Conservation (phyloP, 2,797 vertebrate species). For the Mastacembelus armatus region DNA sequence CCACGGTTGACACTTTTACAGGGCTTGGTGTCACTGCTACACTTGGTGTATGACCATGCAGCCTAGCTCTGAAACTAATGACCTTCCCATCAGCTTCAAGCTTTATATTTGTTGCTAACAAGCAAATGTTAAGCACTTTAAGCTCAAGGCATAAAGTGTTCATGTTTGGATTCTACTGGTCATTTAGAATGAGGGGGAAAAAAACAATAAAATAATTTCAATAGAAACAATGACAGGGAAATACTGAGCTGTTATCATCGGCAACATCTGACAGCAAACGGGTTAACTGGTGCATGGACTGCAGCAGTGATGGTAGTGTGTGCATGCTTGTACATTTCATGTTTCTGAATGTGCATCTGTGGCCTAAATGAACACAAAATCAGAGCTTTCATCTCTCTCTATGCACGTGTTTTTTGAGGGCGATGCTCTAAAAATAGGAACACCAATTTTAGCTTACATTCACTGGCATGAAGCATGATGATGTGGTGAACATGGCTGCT, state of each 20-base stretch:
- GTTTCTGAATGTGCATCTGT: conserved; percentile 9
- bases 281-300: conserved; percentile 16
- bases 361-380: conserved; percentile 40
- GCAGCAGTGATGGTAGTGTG: neutral
- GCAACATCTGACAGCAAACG: conserved; percentile 1
- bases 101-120: no score
- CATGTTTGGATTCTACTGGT: no score
- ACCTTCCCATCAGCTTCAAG: no score
- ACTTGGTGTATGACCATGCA: no score
- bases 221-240: neutral
- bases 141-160: no score
- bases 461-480: conserved; percentile 9
- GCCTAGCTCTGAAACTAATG: no score
- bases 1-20: no score
- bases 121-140: no score
- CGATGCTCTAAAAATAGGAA: conserved; percentile 55
- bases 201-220: no score
- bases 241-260: neutral
- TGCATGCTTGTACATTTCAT: neutral
- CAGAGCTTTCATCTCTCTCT: conserved; percentile 25
- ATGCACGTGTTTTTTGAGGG: conserved; percentile 42
- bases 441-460: conserved; percentile 57
- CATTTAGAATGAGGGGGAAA: neutral
- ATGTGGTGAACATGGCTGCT: conserved; percentile 3
- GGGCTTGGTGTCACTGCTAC: no score